Evolutionary conservation across 1,140 invertebrate species (phyloP), one percentile per base, ranked within the genome.

Genomic region (Pseudomyrmex concolor): DNA sequence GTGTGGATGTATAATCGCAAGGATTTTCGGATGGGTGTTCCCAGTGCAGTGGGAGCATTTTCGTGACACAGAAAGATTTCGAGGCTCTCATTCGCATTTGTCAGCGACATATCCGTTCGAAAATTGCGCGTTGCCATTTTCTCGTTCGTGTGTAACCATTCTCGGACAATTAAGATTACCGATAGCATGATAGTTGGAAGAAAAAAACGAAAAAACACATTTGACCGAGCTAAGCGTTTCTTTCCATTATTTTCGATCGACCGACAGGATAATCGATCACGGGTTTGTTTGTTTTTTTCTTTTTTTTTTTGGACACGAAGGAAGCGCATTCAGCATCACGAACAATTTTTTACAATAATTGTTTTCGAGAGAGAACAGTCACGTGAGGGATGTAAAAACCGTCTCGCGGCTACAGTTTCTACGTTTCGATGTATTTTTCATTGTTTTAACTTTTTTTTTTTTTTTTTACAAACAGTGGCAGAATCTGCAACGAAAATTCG

Each of bases 61-160:
- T 54, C 43, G n/a, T 70, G 13, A 67, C 63, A 51, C 50, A 13
- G 51, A 62, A 59, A 17, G 9, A 55, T 17, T 43, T 71, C 62
- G 50, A 68, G 64, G 60, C 63, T 67, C 25, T 72, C 51, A 63
- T 67, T 55, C 59, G 66, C 59, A 50, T 51, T 73, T 45, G 67
- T 59, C 34, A 60, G 45, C 15, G 22, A n/a, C 71, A 7, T 63
- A 8, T 55, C 54, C 67, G 80, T 60, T 60, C 62, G 63, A 12
- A 34, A 19, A 67, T 83, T 55, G 59, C 60, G 64, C 13, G 10
- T 60, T 17, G 54, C 43, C 66, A 62, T 45, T 62, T 51, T 71
- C 45, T n/a, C 43, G 67, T 74, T 84, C 10, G 50, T 51, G 77
- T 77, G 72, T 78, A 83, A 78, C 43, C 12, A 83, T 85, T 84